Evolutionary conservation across 1,140 invertebrate genomes (phyloP).

Genomic region (Drosophila repleta): DNA sequence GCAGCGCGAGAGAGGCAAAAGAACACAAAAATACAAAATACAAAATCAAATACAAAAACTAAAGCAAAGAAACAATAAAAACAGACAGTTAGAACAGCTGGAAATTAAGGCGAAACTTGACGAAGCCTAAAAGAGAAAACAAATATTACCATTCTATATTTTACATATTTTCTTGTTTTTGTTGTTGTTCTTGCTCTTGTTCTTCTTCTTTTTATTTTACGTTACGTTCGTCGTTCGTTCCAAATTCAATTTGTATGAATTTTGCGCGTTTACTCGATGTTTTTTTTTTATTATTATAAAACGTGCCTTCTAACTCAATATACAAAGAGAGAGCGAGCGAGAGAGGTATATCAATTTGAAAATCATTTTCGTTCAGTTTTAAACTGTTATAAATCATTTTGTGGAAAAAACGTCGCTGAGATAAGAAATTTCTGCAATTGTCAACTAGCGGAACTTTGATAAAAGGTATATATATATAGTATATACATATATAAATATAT

Average conservation of each 20-base stretch:
- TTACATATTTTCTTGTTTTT: not conserved
- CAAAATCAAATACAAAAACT: constrained; percentile 3
- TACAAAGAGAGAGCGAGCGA: too few species aligned
- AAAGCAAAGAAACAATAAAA: constrained; percentile 18
- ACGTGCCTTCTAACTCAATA: constrained; percentile 57
- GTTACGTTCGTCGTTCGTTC: constrained; percentile 21
- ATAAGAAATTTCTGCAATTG: constrained; percentile 27
- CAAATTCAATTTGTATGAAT: constrained; percentile 7
- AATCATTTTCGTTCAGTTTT: constrained; percentile 1
- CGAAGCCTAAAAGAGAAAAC: constrained; percentile 18
- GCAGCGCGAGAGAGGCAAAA: constrained; percentile 31
- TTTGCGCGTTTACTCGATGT: constrained; percentile 2
- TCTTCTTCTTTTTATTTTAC: not conserved
- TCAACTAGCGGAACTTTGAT: constrained; percentile 26
- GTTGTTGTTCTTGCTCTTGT: constrained; percentile 1
- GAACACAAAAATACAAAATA: constrained; percentile 4
- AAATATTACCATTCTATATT: constrained; percentile 19
- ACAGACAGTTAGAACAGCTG: constrained; percentile 51
- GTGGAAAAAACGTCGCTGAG: constrained; percentile 13
- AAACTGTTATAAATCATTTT: constrained; percentile 6
- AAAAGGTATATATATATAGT: constrained; percentile 1
- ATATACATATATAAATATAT: too few species aligned
- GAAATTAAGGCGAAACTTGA: constrained; percentile 47
- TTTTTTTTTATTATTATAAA: constrained; percentile 10
- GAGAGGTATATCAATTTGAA: not conserved